Conservation (phyloP, 2,113 vertebrate genomes). For the Myxocyprinus asiaticus region DNA sequence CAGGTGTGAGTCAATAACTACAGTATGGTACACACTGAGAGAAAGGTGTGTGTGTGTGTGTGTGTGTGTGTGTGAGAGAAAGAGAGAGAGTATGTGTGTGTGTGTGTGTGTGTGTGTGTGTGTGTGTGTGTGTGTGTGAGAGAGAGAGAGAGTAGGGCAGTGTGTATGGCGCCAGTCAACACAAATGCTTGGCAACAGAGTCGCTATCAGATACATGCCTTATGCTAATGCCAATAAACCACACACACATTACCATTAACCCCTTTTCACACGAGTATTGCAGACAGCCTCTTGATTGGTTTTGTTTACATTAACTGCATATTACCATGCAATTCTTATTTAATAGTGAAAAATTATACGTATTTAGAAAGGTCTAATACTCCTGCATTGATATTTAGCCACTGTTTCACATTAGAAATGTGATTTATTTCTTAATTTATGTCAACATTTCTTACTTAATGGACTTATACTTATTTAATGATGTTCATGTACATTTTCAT, state of each 20-base stretch:
- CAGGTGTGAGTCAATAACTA: constrained; percentile 54
- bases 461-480: too few species aligned
- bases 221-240: constrained; percentile 47
- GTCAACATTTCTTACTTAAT: too few species aligned
- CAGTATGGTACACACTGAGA: constrained; percentile 26
- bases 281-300: too few species aligned
- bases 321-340: too few species aligned
- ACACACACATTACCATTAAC: background rate
- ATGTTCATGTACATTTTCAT: too few species aligned
- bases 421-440: too few species aligned
- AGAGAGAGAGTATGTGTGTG: constrained; percentile 2
- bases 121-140: constrained; percentile 22
- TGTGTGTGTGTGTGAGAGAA: constrained; percentile 4
- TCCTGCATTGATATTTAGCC: too few species aligned
- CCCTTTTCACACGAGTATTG: too few species aligned
- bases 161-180: constrained; percentile 4
- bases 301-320: too few species aligned
- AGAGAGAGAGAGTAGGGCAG: background rate
- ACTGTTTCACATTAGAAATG: too few species aligned
- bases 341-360: too few species aligned
- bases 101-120: constrained; percentile 22
- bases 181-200: constrained; percentile 51
- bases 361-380: too few species aligned
- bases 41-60: constrained; percentile 18
- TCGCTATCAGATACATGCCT: constrained; percentile 51